Conservation (phyloP, 1,140 invertebrate species). For the Halictus rubicundus region DNA sequence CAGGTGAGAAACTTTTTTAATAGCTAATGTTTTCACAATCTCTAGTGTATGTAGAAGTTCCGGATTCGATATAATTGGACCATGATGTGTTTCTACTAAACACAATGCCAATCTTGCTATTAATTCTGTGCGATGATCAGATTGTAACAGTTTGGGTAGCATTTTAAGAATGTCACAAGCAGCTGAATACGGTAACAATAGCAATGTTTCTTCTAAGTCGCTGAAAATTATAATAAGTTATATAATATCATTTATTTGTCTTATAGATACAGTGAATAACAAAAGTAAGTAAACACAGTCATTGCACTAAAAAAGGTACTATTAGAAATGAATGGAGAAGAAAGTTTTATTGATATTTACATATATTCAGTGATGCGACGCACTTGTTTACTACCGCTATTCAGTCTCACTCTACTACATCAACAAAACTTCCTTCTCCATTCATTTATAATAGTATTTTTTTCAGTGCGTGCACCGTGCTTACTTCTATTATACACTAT, state of each 20-base stretch:
- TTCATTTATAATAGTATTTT: no score
- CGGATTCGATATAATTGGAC: slow-evolving; percentile 87
- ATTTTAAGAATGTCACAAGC: slow-evolving; percentile 90
- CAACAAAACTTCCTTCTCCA: no score
- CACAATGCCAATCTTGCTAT: slow-evolving; percentile 88
- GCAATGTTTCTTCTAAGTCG: slow-evolving; percentile 93
- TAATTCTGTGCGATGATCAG: slow-evolving; percentile 88
- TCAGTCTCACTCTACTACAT: no score
- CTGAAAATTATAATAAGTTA: slow-evolving; percentile 83
- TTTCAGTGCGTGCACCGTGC: no score
- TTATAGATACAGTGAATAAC: no score
- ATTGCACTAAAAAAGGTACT: no score
- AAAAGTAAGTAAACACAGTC: no score
- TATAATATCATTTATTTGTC: slow-evolving; percentile 20
- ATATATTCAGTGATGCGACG: no score
- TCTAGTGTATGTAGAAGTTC: slow-evolving; percentile 86
- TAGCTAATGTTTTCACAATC: slow-evolving; percentile 83
- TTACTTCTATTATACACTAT: no score
- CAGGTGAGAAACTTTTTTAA: slow-evolving; percentile 82
- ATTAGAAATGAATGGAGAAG: no score
- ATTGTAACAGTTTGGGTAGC: slow-evolving; percentile 85
- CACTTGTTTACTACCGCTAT: no score
- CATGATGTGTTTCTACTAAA: slow-evolving; percentile 92
- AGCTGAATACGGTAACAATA: slow-evolving; percentile 91
- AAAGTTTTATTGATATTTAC: no score